A percentile compares a stretch with the other conserved stretches of the same genome.
Evolutionary conservation across 2,113 vertebrate genomes (phyloP).

Genomic region (Okapia johnstoni): DNA sequence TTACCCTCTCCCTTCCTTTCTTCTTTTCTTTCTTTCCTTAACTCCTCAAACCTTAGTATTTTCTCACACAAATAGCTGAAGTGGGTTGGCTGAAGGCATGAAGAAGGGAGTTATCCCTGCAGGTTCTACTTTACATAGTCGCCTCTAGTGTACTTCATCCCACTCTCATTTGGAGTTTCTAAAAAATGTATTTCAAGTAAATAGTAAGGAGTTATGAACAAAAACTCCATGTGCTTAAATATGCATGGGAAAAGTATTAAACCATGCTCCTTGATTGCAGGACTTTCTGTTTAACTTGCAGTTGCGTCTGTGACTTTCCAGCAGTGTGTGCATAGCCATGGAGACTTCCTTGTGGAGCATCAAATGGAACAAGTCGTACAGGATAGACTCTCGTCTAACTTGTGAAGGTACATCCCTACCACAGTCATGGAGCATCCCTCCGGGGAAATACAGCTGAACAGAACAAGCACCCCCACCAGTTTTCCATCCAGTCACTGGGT

Average conservation of each 20-base stretch:
- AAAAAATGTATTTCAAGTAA: neutral
- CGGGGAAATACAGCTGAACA: neutral
- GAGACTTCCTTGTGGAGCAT: neutral
- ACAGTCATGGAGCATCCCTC: neutral
- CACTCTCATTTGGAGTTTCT: neutral
- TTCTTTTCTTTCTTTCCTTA: neutral
- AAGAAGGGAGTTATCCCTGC: neutral
- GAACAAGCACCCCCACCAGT: neutral
- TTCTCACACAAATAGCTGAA: neutral
- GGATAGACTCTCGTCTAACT: neutral
- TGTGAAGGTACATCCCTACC: neutral
- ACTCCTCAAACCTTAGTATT: neutral
- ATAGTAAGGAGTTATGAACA: neutral
- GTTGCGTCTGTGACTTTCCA: neutral
- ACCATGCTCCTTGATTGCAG: neutral
- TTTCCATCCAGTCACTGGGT: neutral
- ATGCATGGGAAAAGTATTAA: neutral
- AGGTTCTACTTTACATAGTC: neutral
- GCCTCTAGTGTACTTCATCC: neutral
- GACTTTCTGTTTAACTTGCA: neutral
- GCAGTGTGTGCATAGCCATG: rapidly evolving
- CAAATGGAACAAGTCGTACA: neutral
- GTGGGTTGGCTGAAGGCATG: neutral
- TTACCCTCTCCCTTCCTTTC: neutral
- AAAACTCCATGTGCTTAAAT: neutral